phyloP scores from a whole-genome alignment of 2,113 vertebrate species.

The Barnardius zonarius region DNA sequence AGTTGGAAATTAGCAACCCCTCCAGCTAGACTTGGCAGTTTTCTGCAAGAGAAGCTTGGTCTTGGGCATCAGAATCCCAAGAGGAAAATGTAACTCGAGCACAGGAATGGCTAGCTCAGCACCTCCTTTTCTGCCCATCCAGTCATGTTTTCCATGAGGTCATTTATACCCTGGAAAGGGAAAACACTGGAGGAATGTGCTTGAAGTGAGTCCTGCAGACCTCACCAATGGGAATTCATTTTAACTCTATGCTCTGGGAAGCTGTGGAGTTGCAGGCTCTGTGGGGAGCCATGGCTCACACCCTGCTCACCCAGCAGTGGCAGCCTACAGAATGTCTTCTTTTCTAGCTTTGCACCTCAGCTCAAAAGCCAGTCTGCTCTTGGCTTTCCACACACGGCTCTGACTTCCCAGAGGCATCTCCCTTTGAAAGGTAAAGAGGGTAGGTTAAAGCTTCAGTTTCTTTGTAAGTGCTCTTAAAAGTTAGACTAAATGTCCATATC shows the following conservation, averaged over 20 bases:
- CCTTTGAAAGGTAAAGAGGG: not conserved
- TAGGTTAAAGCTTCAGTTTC: not conserved
- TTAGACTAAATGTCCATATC: not conserved
- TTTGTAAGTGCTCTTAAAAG: conserved; percentile 1
- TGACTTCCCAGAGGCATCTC: not conserved
- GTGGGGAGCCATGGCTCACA: not conserved
- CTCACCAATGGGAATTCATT: not conserved
- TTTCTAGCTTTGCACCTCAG: not conserved
- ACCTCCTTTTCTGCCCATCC: not conserved
- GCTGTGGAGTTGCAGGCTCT: not conserved
- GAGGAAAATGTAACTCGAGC: not conserved
- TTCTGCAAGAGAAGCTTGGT: not conserved
- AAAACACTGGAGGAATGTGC: not conserved
- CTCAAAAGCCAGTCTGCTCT: not conserved
- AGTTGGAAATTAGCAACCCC: not conserved
- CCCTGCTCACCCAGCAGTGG: not conserved
- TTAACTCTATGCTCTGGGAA: not conserved
- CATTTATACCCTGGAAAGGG: not conserved
- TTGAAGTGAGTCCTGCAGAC: not conserved
- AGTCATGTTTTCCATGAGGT: not conserved
- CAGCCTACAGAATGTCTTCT: not conserved
- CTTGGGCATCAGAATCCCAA: not conserved
- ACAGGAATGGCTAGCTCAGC: not conserved
- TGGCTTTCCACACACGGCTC: not conserved
- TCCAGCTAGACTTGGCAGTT: not conserved